Evolutionary conservation across 2,888 invertebrate genomes (phyloP).

Genomic region (Leptopilina drosophilae): DNA sequence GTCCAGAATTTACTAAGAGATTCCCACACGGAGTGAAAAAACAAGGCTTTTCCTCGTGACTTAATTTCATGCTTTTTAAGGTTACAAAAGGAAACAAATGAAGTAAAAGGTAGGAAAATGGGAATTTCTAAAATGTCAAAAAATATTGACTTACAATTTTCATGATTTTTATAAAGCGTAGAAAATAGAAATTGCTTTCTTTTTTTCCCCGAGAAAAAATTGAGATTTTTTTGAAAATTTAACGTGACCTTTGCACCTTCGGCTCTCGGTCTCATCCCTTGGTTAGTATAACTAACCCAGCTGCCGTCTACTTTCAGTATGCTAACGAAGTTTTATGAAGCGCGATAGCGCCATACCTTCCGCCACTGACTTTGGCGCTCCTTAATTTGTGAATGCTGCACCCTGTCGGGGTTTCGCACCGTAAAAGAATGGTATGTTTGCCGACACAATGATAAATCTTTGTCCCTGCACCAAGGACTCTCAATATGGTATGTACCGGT

Average conservation of each 20-base stretch:
- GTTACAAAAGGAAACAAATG: too few species aligned
- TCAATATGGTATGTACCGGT: constrained; percentile 56
- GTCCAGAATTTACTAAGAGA: too few species aligned
- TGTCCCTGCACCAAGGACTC: constrained; percentile 58
- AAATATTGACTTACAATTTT: too few species aligned
- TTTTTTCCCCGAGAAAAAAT: constrained; percentile 31
- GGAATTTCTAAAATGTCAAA: too few species aligned
- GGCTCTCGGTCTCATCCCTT: constrained; percentile 23
- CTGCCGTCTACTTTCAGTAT: constrained; percentile 53
- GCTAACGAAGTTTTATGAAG: constrained; percentile 76
- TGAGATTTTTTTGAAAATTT: not conserved
- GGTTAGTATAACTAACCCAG: constrained; percentile 44
- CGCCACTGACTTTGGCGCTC: constrained; percentile 72
- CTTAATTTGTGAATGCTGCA: constrained; percentile 74
- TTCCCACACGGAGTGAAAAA: too few species aligned
- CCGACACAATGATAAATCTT: constrained; percentile 73
- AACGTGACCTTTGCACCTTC: constrained; percentile 33
- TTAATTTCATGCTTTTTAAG: too few species aligned
- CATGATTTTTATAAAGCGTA: too few species aligned
- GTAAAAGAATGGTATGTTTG: constrained; percentile 73
- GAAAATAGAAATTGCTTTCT: not conserved
- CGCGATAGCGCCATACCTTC: constrained; percentile 71
- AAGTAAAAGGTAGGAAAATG: too few species aligned
- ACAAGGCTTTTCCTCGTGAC: too few species aligned
- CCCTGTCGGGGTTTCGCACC: constrained; percentile 66